Percentiles rank a stretch among this genome's conserved stretches.
phyloP scores from a whole-genome alignment of 2,888 invertebrate species.

The Papilio gigon region DNA sequence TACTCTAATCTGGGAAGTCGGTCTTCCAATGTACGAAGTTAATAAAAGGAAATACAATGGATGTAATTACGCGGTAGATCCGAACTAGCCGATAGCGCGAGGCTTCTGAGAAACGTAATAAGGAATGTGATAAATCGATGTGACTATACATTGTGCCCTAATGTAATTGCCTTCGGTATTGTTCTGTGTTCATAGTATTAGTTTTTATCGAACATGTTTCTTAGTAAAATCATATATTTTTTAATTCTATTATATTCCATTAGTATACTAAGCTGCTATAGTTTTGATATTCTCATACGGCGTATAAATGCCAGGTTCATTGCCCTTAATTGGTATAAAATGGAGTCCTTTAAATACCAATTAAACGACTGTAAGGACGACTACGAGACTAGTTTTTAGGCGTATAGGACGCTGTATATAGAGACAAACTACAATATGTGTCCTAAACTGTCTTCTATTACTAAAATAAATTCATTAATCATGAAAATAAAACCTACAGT shows the following conservation, averaged over 20 bases:
- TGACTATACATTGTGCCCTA: not conserved
- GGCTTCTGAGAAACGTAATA: constrained; percentile 16
- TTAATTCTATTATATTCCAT: not conserved
- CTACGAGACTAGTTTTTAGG: too few species aligned
- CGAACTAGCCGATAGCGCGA: constrained; percentile 1
- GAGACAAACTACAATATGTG: too few species aligned
- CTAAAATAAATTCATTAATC: not conserved
- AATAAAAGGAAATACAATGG: constrained; percentile 3
- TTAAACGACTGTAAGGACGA: too few species aligned
- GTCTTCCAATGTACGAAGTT: not conserved
- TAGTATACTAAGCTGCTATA: too few species aligned
- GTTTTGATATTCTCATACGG: too few species aligned
- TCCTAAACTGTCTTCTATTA: too few species aligned
- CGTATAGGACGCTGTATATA: too few species aligned
- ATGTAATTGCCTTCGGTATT: constrained; percentile 15
- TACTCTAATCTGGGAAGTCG: not conserved
- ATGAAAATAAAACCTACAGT: not conserved
- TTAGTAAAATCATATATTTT: not conserved
- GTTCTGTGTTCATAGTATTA: constrained; percentile 8
- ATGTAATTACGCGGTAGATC: constrained; percentile 23
- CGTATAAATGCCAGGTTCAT: too few species aligned
- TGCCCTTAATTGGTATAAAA: too few species aligned
- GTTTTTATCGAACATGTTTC: not conserved
- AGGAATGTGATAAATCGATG: constrained; percentile 29
- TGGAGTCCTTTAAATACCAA: too few species aligned